A percentile compares a stretch with the other conserved stretches of the same genome.
Conservation (phyloP, 2,888 invertebrate species). For the Trisateles emortualis region DNA sequence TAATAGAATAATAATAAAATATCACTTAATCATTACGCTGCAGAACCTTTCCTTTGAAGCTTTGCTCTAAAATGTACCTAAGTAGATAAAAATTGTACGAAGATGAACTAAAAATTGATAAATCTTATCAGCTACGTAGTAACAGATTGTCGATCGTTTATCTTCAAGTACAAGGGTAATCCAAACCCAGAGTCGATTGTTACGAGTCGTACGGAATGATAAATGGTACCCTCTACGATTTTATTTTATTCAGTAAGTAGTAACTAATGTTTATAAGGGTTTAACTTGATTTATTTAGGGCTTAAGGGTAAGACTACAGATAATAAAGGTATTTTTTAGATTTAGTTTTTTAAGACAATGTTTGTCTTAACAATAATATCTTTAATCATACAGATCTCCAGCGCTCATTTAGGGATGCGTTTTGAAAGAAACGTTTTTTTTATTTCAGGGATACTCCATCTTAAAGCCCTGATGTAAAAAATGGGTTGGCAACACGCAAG, state of each 20-base stretch:
- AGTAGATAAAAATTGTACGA: neutral
- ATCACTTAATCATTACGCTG: too few relatives aligned
- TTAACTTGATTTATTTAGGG: neutral
- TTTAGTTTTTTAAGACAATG: too few relatives aligned
- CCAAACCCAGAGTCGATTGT: slow-evolving; percentile 1
- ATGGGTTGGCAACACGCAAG: too few relatives aligned
- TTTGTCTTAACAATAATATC: too few relatives aligned
- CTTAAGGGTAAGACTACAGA: neutral
- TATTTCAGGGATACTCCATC: too few relatives aligned
- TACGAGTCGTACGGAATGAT: slow-evolving; percentile 6
- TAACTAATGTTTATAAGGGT: neutral
- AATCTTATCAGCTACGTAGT: neutral
- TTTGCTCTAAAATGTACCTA: too few relatives aligned
- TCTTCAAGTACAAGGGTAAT: slow-evolving; percentile 3
- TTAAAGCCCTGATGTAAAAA: too few relatives aligned
- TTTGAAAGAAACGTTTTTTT: too few relatives aligned
- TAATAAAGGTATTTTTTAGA: neutral
- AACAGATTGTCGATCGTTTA: slow-evolving; percentile 13
- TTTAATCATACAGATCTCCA: too few relatives aligned
- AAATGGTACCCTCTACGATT: slow-evolving; percentile 3
- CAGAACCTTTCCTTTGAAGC: too few relatives aligned
- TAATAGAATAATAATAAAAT: too few relatives aligned
- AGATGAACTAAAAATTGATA: neutral
- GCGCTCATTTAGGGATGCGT: too few relatives aligned
- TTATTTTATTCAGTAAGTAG: slow-evolving; percentile 3